These are phyloP conservation scores for Dallia pectoralis DNA, from an alignment of 2,797 vertebrate genomes.

Conservation along the genomic window DNA sequence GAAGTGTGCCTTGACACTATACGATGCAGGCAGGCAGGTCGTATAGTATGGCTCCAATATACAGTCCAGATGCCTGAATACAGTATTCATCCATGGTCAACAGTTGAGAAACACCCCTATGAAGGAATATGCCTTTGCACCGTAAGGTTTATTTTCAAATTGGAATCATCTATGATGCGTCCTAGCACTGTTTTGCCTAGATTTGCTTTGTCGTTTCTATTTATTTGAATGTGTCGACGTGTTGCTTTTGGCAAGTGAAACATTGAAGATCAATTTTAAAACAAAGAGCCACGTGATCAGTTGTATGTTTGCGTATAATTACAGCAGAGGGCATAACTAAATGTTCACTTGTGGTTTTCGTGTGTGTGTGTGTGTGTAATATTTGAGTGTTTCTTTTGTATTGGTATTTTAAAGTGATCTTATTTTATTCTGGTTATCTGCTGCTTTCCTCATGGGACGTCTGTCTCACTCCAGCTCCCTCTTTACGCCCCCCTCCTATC, in stretches of 20 bases:
- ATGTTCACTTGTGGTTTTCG: conserved; percentile 47
- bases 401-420: conserved; percentile 37
- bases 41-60: not conserved
- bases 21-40: conserved; percentile 16
- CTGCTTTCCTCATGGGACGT: not conserved
- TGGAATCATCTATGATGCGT: not conserved
- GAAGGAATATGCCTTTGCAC: conserved; percentile 25
- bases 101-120: conserved; percentile 22
- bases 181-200: conserved; percentile 5
- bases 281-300: conserved; percentile 30
- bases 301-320: conserved; percentile 66
- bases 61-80: not conserved
- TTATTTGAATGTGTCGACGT: conserved; percentile 21
- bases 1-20: conserved; percentile 58
- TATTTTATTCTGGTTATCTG: conserved; percentile 3
- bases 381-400: conserved; percentile 47
- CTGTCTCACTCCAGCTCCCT: not conserved
- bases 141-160: conserved; percentile 16
- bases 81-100: conserved; percentile 23
- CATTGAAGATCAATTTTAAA: conserved; percentile 21
- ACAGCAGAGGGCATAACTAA: conserved; percentile 51
- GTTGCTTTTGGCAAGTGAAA: conserved; percentile 46
- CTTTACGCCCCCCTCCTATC: not conserved
- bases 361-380: conserved; percentile 45
- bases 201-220: conserved; percentile 22